phyloP scores from a whole-genome alignment of 2,113 vertebrate species.

The Oncorhynchus kisutch region DNA sequence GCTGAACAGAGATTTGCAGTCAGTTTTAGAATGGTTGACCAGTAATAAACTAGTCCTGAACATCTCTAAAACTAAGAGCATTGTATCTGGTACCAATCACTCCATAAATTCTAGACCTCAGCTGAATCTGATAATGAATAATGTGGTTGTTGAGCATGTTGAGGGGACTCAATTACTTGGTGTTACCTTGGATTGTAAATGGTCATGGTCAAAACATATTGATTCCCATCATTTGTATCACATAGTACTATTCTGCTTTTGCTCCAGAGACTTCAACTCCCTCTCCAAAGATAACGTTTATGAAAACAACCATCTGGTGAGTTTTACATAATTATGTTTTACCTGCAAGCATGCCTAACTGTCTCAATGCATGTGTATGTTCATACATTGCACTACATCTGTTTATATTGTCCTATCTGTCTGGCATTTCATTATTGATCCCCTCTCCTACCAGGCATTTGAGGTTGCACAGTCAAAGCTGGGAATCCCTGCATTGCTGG shows the following conservation, averaged over 20 bases:
- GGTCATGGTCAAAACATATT: too few relatives aligned
- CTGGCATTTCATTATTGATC: background rate
- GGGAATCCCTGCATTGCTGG: constrained; percentile 85
- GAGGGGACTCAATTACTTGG: too few relatives aligned
- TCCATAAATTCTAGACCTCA: too few relatives aligned
- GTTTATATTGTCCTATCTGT: too few relatives aligned
- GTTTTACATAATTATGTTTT: constrained; percentile 45
- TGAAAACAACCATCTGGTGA: constrained; percentile 88
- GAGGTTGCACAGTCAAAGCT: constrained; percentile 84
- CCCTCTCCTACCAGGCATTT: constrained; percentile 76
- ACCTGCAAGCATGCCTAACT: background rate
- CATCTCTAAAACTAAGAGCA: too few relatives aligned
- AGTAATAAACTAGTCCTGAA: too few relatives aligned
- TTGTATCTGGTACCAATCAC: too few relatives aligned
- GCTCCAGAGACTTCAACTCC: constrained; percentile 83
- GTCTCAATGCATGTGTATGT: background rate
- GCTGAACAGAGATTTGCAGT: too few relatives aligned
- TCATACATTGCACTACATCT: background rate
- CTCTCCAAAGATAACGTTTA: constrained; percentile 86
- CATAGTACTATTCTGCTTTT: constrained; percentile 16
- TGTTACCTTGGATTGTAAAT: too few relatives aligned
- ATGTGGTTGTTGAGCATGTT: too few relatives aligned
- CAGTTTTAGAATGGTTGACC: too few relatives aligned
- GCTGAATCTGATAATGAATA: too few relatives aligned
- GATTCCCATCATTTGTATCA: background rate